These are phyloP conservation scores for Antrozous pallidus DNA, from an alignment of 2,797 vertebrate genomes.

Conservation along the genomic window DNA sequence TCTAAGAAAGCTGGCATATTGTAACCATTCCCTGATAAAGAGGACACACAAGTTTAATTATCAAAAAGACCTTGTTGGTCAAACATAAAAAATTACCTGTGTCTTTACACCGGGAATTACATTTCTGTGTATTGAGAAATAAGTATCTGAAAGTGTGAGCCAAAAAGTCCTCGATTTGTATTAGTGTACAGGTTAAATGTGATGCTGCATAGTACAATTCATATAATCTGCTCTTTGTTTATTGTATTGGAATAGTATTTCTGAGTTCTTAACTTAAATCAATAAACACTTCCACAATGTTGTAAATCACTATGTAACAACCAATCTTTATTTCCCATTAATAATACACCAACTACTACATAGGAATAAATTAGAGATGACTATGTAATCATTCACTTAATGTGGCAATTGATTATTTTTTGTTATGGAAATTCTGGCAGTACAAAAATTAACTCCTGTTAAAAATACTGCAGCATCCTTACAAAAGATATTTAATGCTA, in stretches of 20 bases:
- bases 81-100: too few relatives aligned
- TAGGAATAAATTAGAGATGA: conserved; percentile 53
- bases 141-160: too few relatives aligned
- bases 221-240: background rate
- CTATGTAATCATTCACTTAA: conserved; percentile 39
- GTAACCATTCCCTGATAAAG: too few relatives aligned
- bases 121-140: too few relatives aligned
- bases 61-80: too few relatives aligned
- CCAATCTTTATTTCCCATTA: conserved; percentile 50
- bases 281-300: background rate
- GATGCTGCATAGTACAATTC: too few relatives aligned
- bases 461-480: conserved; percentile 49
- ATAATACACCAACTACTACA: conserved; percentile 51
- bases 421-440: conserved; percentile 33
- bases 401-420: conserved; percentile 41
- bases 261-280: background rate
- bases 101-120: too few relatives aligned
- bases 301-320: conserved; percentile 36
- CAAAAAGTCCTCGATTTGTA: too few relatives aligned
- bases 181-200: too few relatives aligned
- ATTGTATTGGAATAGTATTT: background rate
- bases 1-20: too few relatives aligned
- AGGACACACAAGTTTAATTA: too few relatives aligned
- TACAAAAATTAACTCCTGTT: conserved; percentile 50
- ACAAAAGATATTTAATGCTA: conserved; percentile 30